These are phyloP conservation scores for Nycticebus coucang DNA, from an alignment of 2,113 vertebrate genomes.

Conservation along the genomic window DNA sequence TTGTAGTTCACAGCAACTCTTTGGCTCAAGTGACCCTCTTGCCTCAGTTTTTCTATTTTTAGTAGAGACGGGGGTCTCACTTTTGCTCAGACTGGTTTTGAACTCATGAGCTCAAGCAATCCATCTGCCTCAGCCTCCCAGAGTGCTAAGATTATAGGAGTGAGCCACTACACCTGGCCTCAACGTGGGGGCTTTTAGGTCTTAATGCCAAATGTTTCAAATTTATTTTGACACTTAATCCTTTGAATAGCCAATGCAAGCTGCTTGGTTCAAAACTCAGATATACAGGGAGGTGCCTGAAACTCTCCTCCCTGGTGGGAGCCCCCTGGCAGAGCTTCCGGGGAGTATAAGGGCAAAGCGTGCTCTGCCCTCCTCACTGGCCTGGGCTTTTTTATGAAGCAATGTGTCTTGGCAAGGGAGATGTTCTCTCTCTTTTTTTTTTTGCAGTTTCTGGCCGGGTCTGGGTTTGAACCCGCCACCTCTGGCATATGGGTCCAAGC, in stretches of 20 bases:
- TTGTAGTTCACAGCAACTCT: too few species aligned
- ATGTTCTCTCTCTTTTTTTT: not conserved
- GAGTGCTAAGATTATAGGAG: not conserved
- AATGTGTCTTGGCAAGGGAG: rapidly evolving
- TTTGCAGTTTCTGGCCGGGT: too few species aligned
- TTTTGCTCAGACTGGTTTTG: too few species aligned
- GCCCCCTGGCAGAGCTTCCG: not conserved
- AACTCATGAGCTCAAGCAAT: too few species aligned
- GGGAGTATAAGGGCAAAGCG: rapidly evolving
- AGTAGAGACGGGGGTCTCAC: too few species aligned
- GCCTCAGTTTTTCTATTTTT: too few species aligned
- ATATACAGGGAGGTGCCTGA: not conserved
- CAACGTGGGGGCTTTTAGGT: not conserved
- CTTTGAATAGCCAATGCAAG: not conserved
- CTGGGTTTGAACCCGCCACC: too few species aligned
- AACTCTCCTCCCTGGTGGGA: not conserved
- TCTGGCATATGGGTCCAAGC: too few species aligned
- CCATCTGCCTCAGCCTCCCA: too few species aligned
- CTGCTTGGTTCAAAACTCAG: not conserved
- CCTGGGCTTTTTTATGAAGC: not conserved
- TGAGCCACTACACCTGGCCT: too few species aligned
- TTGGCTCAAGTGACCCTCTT: too few species aligned
- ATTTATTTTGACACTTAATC: not conserved
- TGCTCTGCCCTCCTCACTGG: not conserved
- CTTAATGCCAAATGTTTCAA: not conserved